Evolutionary conservation across 2,113 vertebrate genomes (phyloP).

Genomic region (Phalacrocorax carbo): DNA sequence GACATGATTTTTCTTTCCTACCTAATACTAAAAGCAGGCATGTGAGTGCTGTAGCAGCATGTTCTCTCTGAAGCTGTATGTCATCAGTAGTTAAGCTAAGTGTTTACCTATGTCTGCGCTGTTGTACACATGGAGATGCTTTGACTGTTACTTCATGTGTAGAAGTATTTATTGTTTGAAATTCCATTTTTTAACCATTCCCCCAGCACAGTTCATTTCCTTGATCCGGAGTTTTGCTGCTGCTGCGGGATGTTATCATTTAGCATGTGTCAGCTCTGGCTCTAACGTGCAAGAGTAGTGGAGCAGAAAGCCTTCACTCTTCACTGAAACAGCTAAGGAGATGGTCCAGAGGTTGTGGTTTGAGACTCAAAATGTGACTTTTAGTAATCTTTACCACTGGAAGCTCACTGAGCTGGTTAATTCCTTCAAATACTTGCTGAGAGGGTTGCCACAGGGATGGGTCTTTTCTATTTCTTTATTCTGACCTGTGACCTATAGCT

Average conservation of each 20-base stretch:
- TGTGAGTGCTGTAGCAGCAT: background rate
- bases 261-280: background rate
- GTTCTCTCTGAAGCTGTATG: background rate
- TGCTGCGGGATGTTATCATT: background rate
- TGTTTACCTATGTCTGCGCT: background rate
- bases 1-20: background rate
- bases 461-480: background rate
- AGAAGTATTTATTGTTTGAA: background rate
- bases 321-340: background rate
- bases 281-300: background rate
- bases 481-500: background rate
- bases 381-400: background rate
- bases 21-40: background rate
- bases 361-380: background rate
- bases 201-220: background rate
- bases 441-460: background rate
- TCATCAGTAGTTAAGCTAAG: background rate
- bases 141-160: background rate
- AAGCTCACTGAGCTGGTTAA: background rate
- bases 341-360: background rate
- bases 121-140: background rate
- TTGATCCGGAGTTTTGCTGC: background rate
- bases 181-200: background rate
- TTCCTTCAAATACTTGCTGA: background rate
- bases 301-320: background rate